Evolutionary conservation across 1,140 invertebrate species (phyloP), one percentile per base, ranked within the genome.

Genomic region (Panonychus citri): DNA sequence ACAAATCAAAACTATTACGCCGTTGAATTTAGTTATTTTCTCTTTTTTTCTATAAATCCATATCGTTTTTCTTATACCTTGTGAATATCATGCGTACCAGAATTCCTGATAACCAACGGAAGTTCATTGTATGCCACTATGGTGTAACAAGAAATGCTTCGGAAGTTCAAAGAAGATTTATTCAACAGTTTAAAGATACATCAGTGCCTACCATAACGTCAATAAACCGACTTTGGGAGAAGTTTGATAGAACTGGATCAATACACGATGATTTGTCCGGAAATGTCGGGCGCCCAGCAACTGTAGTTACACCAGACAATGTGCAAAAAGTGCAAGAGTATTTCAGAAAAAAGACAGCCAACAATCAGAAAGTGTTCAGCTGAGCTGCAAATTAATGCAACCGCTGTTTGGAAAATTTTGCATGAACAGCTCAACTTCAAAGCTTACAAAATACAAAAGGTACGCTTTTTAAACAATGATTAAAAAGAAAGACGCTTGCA

Each of bases 391-490:
- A 27, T 51, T 1, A 27, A 4, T 10, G 17, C 2, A 28, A 25
- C 21, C 1, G 3, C 49, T 1, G 39, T 49, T 7, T 37, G 46
- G 46, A 37, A 10, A 49, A 55, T 59, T 39, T 34, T 50, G 5
- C 17, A 50, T 30, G 25, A 59, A 5, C 30, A 51, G 1, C 24
- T 59, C 21, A 34, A 51, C 12, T 51, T 59, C n/a, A 42, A 30
- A 43, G 42, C 54, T 26, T 53, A 56, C 24, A 59, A 56, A 26
- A 39, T 56, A 0, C 34, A 43, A n/a, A 17, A 56, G 3, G 12
- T 26, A 4, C 58, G 53, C 24, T 34, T 28, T 24, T 42, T 59
- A 15, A 53, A 26, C 4, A 12, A 34, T 4, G 4, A 34, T 34
- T 4, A 34, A 5, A 34, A 34, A 12, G 12, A 5, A 12, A 4